Conservation (phyloP, 2,888 invertebrate species). For the Pristionchus arcanus region DNA sequence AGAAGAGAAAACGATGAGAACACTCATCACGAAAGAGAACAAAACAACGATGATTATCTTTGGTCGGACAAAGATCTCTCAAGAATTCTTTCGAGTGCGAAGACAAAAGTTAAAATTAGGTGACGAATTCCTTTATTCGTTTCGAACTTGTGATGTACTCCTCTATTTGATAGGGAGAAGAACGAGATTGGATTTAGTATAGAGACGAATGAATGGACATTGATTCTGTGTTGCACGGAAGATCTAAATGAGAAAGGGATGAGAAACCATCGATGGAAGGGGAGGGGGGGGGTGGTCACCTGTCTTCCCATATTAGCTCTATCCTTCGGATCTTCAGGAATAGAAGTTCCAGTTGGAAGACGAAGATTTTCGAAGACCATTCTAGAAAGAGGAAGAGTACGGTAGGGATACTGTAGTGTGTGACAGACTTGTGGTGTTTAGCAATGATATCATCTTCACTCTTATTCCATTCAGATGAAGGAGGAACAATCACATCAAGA, state of each 20-base stretch:
- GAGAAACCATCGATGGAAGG: background rate
- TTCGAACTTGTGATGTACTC: background rate
- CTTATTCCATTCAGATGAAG: slow-evolving; percentile 23
- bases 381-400: background rate
- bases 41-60: background rate
- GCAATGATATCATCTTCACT: background rate
- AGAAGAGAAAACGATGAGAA: background rate
- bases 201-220: slow-evolving; percentile 48
- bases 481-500: slow-evolving; percentile 47
- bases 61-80: background rate
- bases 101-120: background rate
- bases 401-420: background rate
- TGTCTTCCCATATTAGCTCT: slow-evolving; percentile 24
- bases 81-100: background rate
- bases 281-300: background rate
- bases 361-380: slow-evolving; percentile 50
- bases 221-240: slow-evolving; percentile 12
- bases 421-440: background rate
- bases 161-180: slow-evolving; percentile 24
- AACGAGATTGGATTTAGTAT: slow-evolving; percentile 32
- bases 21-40: background rate
- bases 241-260: background rate
- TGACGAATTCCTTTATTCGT: background rate
- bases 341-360: background rate
- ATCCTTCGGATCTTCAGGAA: background rate